Percentiles rank a stretch among this genome's conserved stretches.
These are phyloP conservation scores for Thymelicus acteon DNA, from an alignment of 2,888 invertebrate species.

Conservation along the genomic window DNA sequence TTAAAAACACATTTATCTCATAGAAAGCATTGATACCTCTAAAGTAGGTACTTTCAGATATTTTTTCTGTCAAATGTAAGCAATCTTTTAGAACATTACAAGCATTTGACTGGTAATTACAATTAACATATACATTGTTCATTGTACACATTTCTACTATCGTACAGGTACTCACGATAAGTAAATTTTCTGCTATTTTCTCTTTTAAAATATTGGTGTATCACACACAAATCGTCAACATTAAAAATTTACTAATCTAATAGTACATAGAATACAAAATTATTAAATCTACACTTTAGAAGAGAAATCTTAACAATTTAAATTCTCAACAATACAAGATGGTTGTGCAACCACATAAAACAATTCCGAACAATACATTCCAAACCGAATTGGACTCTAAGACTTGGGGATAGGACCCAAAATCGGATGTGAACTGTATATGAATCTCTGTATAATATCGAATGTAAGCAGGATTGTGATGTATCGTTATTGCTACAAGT, in stretches of 20 bases:
- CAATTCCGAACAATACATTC: conserved; percentile 46
- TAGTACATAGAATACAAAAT: neutral
- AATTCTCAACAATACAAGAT: neutral
- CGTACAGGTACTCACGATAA: neutral
- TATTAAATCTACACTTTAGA: neutral
- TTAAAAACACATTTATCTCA: too few relatives aligned
- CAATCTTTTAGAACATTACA: too few relatives aligned
- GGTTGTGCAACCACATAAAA: conserved; percentile 1
- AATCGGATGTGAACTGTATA: conserved; percentile 41
- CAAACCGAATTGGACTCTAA: conserved; percentile 43
- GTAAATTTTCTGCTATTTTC: neutral
- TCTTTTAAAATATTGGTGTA: too few relatives aligned
- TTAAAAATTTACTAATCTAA: too few relatives aligned
- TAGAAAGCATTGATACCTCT: too few relatives aligned
- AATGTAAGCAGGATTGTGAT: conserved; percentile 26
- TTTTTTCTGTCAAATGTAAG: too few relatives aligned
- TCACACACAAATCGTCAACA: too few relatives aligned
- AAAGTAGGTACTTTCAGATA: too few relatives aligned
- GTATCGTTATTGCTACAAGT: conserved; percentile 28
- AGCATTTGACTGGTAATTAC: too few relatives aligned
- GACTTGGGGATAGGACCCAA: conserved; percentile 34
- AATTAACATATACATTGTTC: too few relatives aligned
- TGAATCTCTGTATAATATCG: conserved; percentile 34
- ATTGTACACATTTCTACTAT: too few relatives aligned
- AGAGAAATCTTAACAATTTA: neutral